A percentile compares a stretch with the other conserved stretches of the same genome.
Conservation (phyloP, 1,140 invertebrate genomes). For the Dinoponera quadriceps region DNA sequence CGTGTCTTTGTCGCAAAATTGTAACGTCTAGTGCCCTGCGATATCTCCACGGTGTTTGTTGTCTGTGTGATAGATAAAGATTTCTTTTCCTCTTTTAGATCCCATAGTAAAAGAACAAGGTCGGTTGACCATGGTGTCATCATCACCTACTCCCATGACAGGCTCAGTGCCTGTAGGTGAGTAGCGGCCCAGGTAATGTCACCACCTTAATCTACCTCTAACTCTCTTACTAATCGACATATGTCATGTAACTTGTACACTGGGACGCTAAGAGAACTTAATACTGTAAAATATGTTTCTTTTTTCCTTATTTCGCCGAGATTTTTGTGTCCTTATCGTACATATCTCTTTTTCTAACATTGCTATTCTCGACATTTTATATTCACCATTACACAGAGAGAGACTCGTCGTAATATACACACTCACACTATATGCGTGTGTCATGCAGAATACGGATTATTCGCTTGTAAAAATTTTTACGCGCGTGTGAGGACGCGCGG, state of each 20-base stretch:
- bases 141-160: constrained; percentile 90
- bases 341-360: constrained; percentile 58
- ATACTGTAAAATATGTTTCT: constrained; percentile 70
- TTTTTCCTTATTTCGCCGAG: constrained; percentile 49
- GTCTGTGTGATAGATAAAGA: constrained; percentile 19
- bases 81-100: constrained; percentile 87
- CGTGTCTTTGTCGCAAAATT: neutral
- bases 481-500: constrained; percentile 33
- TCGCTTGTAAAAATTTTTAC: constrained; percentile 47
- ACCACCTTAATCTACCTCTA: constrained; percentile 80
- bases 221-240: constrained; percentile 44
- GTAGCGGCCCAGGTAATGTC: constrained; percentile 88
- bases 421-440: too few species aligned
- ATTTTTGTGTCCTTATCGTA: constrained; percentile 58
- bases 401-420: constrained; percentile 24
- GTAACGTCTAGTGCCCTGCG: constrained; percentile 11
- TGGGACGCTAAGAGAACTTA: constrained; percentile 61
- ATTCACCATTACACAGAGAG: constrained; percentile 25
- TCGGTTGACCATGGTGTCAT: constrained; percentile 88
- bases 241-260: constrained; percentile 31
- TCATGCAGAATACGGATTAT: neutral
- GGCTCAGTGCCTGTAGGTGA: constrained; percentile 89
- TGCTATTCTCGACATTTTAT: constrained; percentile 44
- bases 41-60: too few species aligned
- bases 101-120: constrained; percentile 96